Base-by-base conservation (phyloP, 2,888 invertebrate species). In the Capitulum mitella region DNA sequence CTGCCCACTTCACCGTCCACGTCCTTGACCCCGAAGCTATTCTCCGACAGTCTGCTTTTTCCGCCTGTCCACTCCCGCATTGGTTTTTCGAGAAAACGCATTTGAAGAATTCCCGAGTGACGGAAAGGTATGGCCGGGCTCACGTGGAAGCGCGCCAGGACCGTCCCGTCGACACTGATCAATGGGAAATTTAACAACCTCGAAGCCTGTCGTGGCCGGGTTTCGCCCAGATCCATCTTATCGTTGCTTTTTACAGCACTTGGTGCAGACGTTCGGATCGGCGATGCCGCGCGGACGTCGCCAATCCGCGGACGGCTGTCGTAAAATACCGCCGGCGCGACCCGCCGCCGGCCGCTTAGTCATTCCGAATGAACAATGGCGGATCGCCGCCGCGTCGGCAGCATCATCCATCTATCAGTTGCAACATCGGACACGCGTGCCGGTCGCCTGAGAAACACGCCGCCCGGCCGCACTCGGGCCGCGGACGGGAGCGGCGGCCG, bases 31-130 rank as follows among this genome's bases (percentile, higher is more conserved):
- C 46, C 40, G 12, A 19, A 37, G 78, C 34, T 1, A 29, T 14
- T 32, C 64, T 19, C 34, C 10, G 32, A 29, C 64, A 29, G 64
- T 1, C 19, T 34, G 16, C 64, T 34, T 64, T 64, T 64, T 64
- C 64, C 22, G 64, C 64, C n/a, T 19, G 64, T 64, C 64, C 14
- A 6, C 34, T 29, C 64, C 16, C 64, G 64, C 19, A 34, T 16
- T 19, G 64, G 34, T 64, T 64, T 64, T 64, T 64, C 34, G 64
- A 34, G 64, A 64, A 43, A 34, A 64, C 64, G 64, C 34, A 64
- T 64, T 32, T 34, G 64, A 34, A 64, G 64, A 64, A 64, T 64
- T 61, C 64, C 32, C 32, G 16, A 34, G 64, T 34, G 64, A 64
- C 34, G 64, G 64, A 19, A 29, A 19, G 64, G 64, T 64, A 64